These are phyloP conservation scores for Perizoma flavofasciatum DNA, from an alignment of 2,888 invertebrate genomes.

Conservation along the genomic window DNA sequence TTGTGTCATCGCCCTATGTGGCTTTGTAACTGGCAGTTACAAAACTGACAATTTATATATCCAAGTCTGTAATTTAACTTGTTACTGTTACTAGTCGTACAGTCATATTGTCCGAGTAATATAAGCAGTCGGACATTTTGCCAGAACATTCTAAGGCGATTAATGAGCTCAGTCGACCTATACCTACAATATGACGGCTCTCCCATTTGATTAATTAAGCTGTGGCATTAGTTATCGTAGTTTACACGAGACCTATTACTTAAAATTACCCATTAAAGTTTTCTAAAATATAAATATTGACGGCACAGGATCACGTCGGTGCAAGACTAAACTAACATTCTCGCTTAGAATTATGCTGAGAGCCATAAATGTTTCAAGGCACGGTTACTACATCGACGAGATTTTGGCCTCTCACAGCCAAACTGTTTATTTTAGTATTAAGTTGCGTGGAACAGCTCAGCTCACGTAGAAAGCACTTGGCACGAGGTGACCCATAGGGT, in stretches of 20 bases:
- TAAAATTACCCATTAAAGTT: no score
- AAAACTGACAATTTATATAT: constrained; percentile 23
- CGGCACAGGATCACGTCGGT: no score
- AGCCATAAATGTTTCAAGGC: constrained; percentile 8
- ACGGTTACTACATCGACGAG: constrained; percentile 17
- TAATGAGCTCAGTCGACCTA: constrained; percentile 45
- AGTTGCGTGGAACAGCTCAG: constrained; percentile 28
- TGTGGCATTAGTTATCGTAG: constrained; percentile 40
- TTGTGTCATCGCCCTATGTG: constrained; percentile 14
- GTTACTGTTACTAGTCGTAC: constrained; percentile 13
- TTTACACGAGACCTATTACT: constrained; percentile 39
- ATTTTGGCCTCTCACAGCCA: constrained; percentile 11
- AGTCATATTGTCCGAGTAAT: constrained; percentile 22
- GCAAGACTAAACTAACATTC: no score
- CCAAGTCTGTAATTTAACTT: constrained; percentile 21
- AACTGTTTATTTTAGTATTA: constrained; percentile 40
- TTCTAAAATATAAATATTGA: no score
- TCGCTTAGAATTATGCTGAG: constrained; percentile 2
- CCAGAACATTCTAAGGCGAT: constrained; percentile 37
- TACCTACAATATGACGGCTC: constrained; percentile 42
- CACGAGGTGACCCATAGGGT: constrained; percentile 56
- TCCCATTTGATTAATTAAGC: constrained; percentile 44
- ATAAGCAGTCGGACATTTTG: constrained; percentile 21
- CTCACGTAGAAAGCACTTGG: constrained; percentile 52
- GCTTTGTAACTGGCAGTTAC: constrained; percentile 17